Conservation (phyloP, 2,113 vertebrate species). For the Aldabrachelys gigantea region DNA sequence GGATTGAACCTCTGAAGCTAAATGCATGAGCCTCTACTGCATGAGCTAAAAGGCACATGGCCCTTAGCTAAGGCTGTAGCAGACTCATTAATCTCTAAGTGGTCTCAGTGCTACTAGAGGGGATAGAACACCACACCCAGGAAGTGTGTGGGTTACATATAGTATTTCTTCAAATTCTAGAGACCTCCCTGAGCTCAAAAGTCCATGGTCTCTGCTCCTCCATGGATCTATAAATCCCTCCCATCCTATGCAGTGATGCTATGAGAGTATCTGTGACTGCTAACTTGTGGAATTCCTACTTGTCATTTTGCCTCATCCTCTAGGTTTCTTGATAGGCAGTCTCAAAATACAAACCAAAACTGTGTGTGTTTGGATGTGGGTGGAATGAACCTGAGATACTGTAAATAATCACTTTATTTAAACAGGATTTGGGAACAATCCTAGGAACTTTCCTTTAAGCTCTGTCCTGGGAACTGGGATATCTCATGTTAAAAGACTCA, state of each 20-base stretch:
- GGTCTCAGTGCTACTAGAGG: no score
- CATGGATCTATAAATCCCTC: not conserved
- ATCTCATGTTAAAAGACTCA: fast-evolving
- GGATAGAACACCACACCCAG: no score
- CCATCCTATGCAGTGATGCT: not conserved
- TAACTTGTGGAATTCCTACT: not conserved
- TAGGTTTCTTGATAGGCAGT: not conserved
- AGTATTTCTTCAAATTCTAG: not conserved
- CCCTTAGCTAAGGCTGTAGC: no score
- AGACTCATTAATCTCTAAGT: no score
- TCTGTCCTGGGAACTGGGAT: not conserved
- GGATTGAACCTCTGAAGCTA: no score
- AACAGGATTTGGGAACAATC: fast-evolving
- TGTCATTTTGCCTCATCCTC: fast-evolving
- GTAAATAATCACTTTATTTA: not conserved
- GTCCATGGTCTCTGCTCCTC: not conserved
- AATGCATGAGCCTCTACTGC: no score
- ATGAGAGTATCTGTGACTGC: not conserved
- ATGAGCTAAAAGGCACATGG: no score
- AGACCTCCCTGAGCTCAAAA: not conserved
- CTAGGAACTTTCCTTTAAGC: not conserved
- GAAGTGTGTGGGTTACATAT: not conserved
- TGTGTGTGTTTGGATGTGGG: no score
- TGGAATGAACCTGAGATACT: fast-evolving
- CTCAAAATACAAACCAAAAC: fast-evolving